These are phyloP conservation scores for Platycercus adscitus DNA, from an alignment of 2,113 vertebrate genomes.

Conservation along the genomic window DNA sequence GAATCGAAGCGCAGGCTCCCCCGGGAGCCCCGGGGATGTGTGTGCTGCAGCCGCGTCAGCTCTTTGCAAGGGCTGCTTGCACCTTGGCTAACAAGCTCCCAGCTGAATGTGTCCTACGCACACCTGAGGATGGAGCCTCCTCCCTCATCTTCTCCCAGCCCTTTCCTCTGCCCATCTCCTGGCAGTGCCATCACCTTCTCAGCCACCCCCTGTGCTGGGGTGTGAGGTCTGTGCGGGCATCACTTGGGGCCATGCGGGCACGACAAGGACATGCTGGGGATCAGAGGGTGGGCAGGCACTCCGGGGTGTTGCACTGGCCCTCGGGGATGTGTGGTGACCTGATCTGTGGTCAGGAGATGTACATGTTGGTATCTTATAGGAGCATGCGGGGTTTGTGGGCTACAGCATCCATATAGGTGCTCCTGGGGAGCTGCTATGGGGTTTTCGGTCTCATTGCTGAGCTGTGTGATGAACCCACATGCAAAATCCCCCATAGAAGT, in stretches of 20 bases:
- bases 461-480: not conserved
- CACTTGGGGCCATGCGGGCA: fast-evolving
- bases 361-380: not conserved
- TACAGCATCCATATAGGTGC: not conserved
- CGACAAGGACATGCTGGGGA: fast-evolving
- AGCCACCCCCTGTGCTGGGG: no score
- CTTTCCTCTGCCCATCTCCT: not conserved
- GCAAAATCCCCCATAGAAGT: fast-evolving
- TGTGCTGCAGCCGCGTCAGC: conserved; percentile 54
- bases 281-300: not conserved
- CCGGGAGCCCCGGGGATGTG: conserved; percentile 42
- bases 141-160: not conserved
- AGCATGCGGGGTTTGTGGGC: not conserved
- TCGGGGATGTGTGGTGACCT: not conserved
- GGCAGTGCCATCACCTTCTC: not conserved
- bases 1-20: conserved; percentile 46
- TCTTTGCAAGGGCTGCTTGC: conserved; percentile 54
- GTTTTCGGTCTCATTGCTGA: not conserved
- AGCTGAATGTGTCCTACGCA: conserved; percentile 11
- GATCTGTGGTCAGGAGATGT: not conserved
- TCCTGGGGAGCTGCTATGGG: not conserved
- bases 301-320: fast-evolving
- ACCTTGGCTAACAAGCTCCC: conserved; percentile 63
- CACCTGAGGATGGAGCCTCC: conserved; percentile 27
- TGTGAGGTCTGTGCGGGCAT: fast-evolving